phyloP scores from a whole-genome alignment of 2,888 invertebrate species.

The Tenthredo mesomela region DNA sequence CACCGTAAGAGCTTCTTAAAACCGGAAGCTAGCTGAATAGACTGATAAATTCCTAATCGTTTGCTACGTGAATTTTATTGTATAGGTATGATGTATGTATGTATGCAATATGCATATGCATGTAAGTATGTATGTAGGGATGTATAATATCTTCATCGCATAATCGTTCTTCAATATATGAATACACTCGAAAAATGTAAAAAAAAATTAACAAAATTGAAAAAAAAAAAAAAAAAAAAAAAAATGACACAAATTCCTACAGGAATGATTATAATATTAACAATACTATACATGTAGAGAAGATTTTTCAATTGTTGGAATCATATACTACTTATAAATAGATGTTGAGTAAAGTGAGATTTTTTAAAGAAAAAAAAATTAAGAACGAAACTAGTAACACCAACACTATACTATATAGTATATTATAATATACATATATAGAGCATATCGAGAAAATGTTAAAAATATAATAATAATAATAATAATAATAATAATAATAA shows the following conservation, averaged over 20 bases:
- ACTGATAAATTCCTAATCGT: constrained; percentile 28
- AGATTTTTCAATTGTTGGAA: not conserved
- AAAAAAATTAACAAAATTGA: not conserved
- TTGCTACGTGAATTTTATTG: not conserved
- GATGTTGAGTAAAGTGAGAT: constrained; percentile 22
- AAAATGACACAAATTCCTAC: not conserved
- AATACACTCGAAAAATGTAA: not conserved
- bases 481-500: constrained; percentile 9
- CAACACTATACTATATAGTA: not conserved
- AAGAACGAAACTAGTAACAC: constrained; percentile 40
- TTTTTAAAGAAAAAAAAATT: not conserved
- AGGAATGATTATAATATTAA: not conserved
- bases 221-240: not conserved
- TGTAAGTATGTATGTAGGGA: not conserved
- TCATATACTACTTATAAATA: not conserved
- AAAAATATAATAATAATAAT: constrained; percentile 7
- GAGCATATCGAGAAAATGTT: constrained; percentile 43
- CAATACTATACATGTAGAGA: not conserved
- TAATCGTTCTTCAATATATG: not conserved
- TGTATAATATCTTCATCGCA: not conserved
- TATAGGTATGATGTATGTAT: not conserved
- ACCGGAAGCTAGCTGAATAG: constrained; percentile 38
- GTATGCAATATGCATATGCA: not conserved
- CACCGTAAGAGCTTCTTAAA: constrained; percentile 61
- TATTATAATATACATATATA: not conserved